Evolutionary conservation across 2,113 vertebrate species (phyloP).

Genomic region (Mastomys coucha): DNA sequence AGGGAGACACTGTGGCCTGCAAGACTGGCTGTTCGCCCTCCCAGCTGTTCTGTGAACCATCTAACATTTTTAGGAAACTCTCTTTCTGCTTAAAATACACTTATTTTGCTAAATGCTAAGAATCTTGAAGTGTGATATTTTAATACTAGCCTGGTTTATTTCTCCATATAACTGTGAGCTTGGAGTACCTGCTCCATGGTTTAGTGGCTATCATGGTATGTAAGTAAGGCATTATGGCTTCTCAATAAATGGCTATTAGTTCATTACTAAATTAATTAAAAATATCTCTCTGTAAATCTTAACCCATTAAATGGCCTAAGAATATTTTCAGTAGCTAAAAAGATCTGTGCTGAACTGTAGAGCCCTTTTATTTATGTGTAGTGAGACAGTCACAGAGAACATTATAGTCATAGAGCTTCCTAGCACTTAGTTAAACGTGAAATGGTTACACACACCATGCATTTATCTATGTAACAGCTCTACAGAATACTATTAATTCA

Average conservation of each 20-base stretch:
- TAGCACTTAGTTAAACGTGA: constrained; percentile 78
- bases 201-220: not conserved
- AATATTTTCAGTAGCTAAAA: not conserved
- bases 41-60: not conserved
- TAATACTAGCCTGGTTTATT: not conserved
- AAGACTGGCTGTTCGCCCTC: not conserved
- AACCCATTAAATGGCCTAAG: not conserved
- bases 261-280: not conserved
- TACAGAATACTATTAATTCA: constrained; percentile 71
- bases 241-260: not conserved
- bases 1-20: not conserved
- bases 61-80: not conserved
- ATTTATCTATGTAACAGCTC: constrained; percentile 77
- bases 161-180: not conserved
- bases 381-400: constrained; percentile 46
- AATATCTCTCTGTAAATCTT: not conserved
- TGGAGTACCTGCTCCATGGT: not conserved
- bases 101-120: not conserved
- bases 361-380: not conserved
- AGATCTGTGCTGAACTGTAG: not conserved
- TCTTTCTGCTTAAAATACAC: not conserved
- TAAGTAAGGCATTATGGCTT: not conserved
- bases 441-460: constrained; percentile 5
- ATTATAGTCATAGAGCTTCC: not conserved
- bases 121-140: not conserved